These are phyloP conservation scores for Calliopsis andreniformis DNA, from an alignment of 1,140 invertebrate species.

Conservation along the genomic window DNA sequence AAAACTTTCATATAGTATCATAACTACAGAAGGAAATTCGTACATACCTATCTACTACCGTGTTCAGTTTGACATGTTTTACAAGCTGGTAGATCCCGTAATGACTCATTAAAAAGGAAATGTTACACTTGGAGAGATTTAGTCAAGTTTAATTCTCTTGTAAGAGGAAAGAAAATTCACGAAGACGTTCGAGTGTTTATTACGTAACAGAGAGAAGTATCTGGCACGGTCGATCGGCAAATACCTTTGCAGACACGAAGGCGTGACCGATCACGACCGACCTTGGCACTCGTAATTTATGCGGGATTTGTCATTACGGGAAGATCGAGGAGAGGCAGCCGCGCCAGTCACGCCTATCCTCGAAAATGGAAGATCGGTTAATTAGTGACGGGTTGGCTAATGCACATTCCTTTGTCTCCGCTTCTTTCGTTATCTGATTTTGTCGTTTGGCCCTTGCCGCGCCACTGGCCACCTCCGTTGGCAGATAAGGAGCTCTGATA, in stretches of 20 bases:
- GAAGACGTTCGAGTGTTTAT: conserved; percentile 11
- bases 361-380: conserved; percentile 71
- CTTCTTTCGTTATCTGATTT: conserved; percentile 52
- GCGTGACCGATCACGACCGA: conserved; percentile 60
- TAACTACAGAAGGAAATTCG: no score
- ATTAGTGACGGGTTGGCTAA: conserved; percentile 76
- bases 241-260: conserved; percentile 42
- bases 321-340: conserved; percentile 37
- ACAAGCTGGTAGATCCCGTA: no score
- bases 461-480: conserved; percentile 46
- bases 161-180: no score
- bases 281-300: conserved; percentile 72
- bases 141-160: no score
- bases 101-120: no score
- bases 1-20: no score
- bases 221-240: conserved; percentile 36
- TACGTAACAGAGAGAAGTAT: conserved; percentile 50
- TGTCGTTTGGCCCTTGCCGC: conserved; percentile 47
- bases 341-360: conserved; percentile 64
- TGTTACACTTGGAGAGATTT: no score
- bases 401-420: conserved; percentile 71
- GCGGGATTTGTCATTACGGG: conserved; percentile 74
- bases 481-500: conserved; percentile 68
- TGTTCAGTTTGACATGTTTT: no score
- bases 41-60: no score